phyloP scores from a whole-genome alignment of 92 coral and sea anemone species.

The Epizoanthus scotinus region DNA sequence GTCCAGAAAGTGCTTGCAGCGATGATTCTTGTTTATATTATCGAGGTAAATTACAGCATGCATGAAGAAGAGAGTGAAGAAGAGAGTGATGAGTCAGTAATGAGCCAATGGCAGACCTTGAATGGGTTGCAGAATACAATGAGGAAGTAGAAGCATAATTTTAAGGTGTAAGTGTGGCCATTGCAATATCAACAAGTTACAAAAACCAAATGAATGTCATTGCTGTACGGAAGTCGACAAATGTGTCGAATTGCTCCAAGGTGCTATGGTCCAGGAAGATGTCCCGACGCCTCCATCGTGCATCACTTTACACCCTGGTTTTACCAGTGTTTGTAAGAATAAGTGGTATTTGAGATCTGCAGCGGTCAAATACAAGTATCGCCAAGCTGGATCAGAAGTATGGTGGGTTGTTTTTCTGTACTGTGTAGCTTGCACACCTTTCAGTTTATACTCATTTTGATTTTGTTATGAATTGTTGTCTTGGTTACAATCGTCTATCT shows the following conservation, averaged over 20 bases:
- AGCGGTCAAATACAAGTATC: constrained; percentile 37
- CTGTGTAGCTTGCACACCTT: too few relatives aligned
- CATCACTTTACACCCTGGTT: constrained; percentile 12
- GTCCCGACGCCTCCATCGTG: background rate
- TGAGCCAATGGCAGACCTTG: constrained; percentile 6
- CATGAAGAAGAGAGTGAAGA: background rate
- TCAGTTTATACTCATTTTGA: too few relatives aligned
- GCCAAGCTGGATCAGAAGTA: constrained; percentile 40
- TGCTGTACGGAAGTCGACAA: constrained; percentile 7
- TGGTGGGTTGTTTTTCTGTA: too few relatives aligned
- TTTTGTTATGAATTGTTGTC: too few relatives aligned
- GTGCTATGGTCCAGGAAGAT: constrained; percentile 6
- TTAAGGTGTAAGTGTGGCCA: constrained; percentile 11
- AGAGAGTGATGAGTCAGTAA: background rate
- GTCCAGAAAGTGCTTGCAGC: too few relatives aligned
- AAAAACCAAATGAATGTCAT: background rate
- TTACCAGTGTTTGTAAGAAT: background rate
- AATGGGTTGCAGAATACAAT: constrained; percentile 12
- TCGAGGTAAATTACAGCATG: too few relatives aligned
- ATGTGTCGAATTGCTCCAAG: constrained; percentile 12
- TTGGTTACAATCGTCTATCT: too few relatives aligned
- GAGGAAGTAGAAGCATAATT: background rate
- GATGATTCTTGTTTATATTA: too few relatives aligned
- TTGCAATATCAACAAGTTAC: background rate
- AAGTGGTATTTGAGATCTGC: constrained; percentile 34